Evolutionary conservation across 2,888 invertebrate genomes (phyloP), one percentile per base, ranked within the genome.

Genomic region (Parnassius smintheus): DNA sequence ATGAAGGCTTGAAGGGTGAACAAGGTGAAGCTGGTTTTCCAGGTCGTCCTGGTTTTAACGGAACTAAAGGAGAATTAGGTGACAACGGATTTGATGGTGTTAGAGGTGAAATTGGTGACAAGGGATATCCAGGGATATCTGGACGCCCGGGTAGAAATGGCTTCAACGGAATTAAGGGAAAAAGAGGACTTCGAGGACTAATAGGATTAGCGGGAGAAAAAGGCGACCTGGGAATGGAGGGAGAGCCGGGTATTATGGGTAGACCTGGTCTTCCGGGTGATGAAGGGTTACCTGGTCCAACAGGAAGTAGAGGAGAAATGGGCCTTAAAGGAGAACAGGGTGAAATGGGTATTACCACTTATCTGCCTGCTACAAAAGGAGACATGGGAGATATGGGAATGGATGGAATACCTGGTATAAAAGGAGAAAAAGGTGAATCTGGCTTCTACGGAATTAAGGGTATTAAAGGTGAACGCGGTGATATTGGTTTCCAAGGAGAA

Each of bases 101-200:
- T 22, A 72, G 69, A n/a, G 94, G 94, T 44, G 73, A 76, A 41
- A 72, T 73, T 10, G 96, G 90, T 54, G 91, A 92, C 46, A 86
- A 81, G 62, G 94, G 93, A 59, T 72, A 82, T 41, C 81, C 87
- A 56, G 95, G 95, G 22, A 48, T 61, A n/a, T 74, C 88, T 65
- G 95, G 95, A n/a, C 77, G 78, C 13, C 86, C 88, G n/a, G 95
- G 95, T 56, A 76, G 78, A 55, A 80, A 82, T 61, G 96, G 94
- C 68, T 76, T 82, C n/a, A 76, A 76, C 56, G 88, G 88, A 56
- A 52, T n/a, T 2, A 80, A 75, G 72, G 88, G 88, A 56, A 62
- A 51, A 59, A 61, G 2, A 57, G 96, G 96, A 44, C 72, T 82
- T 2, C 88, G 85, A 66, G 96, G 95, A 59, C 66, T 75, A 2